Percentiles rank a stretch among this genome's conserved stretches.
These are phyloP conservation scores for Mesorhabditis belari DNA, from an alignment of 2,888 invertebrate species.

Conservation along the genomic window DNA sequence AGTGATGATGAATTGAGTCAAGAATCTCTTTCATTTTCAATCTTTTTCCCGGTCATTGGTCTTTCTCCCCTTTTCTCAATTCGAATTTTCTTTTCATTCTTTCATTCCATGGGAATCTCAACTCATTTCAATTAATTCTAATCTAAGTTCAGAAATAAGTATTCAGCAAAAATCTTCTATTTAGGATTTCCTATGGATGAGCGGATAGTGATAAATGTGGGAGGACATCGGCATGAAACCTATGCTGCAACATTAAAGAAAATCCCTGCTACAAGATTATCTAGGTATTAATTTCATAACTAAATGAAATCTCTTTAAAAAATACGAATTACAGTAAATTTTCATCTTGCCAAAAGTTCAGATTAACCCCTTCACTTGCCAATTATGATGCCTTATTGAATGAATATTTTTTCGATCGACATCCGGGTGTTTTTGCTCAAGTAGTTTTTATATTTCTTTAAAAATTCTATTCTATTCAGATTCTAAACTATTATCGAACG, in stretches of 20 bases:
- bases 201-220: slow-evolving; percentile 90
- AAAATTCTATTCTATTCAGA: slow-evolving; percentile 58
- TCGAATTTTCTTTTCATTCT: too few species aligned
- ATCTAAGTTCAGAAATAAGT: too few species aligned
- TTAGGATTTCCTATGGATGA: slow-evolving; percentile 45
- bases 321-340: neutral
- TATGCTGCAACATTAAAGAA: slow-evolving; percentile 68
- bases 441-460: slow-evolving; percentile 8
- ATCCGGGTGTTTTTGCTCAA: slow-evolving; percentile 74
- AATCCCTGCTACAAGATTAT: slow-evolving; percentile 78
- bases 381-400: slow-evolving; percentile 98
- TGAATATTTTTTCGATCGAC: slow-evolving; percentile 92
- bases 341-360: slow-evolving; percentile 5
- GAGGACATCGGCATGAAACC: slow-evolving; percentile 84
- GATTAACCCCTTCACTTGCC: slow-evolving; percentile 81
- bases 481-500: slow-evolving; percentile 80
- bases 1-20: too few species aligned
- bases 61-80: too few species aligned
- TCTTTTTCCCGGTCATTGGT: too few species aligned
- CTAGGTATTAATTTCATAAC: slow-evolving; percentile 59
- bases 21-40: too few species aligned
- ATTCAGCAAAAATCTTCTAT: slow-evolving; percentile 1
- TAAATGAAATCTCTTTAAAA: neutral
- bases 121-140: too few species aligned
- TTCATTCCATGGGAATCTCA: too few species aligned